Evolutionary conservation across 35 echinoderm and acorn worm species (phyloP).

Genomic region (Hemicentrotus pulcherrimus): DNA sequence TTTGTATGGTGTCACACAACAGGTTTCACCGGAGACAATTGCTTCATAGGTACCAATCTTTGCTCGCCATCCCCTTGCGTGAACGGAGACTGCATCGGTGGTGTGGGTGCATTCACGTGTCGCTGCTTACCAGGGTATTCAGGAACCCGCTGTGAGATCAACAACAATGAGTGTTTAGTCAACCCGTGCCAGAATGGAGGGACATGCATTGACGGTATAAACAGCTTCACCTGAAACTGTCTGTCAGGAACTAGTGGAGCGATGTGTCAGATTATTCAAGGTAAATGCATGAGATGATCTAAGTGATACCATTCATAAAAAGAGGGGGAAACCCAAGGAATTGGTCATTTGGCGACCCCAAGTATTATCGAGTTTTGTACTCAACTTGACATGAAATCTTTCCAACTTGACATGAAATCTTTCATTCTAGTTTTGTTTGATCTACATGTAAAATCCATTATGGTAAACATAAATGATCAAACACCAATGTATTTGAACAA

Average conservation of each 20-base stretch:
- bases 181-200: constrained; percentile 71
- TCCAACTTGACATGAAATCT: too few relatives aligned
- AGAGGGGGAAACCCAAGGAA: too few relatives aligned
- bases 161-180: constrained; percentile 60
- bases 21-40: constrained; percentile 43
- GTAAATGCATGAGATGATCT: neutral
- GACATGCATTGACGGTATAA: constrained; percentile 62
- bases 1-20: neutral
- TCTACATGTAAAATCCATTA: too few relatives aligned
- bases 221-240: constrained; percentile 67
- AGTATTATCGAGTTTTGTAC: too few relatives aligned
- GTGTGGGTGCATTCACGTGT: neutral
- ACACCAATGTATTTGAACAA: too few relatives aligned
- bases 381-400: too few relatives aligned
- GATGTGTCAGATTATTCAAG: constrained; percentile 41
- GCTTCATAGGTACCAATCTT: neutral
- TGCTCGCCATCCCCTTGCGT: neutral
- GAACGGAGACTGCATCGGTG: constrained; percentile 23
- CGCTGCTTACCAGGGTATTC: neutral
- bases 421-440: too few relatives aligned
- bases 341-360: too few relatives aligned
- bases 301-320: too few relatives aligned
- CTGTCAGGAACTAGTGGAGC: constrained; percentile 48
- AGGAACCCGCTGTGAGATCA: neutral
- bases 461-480: too few relatives aligned